Conservation (phyloP, 2,797 vertebrate genomes). For the Aldrovandia affinis region DNA sequence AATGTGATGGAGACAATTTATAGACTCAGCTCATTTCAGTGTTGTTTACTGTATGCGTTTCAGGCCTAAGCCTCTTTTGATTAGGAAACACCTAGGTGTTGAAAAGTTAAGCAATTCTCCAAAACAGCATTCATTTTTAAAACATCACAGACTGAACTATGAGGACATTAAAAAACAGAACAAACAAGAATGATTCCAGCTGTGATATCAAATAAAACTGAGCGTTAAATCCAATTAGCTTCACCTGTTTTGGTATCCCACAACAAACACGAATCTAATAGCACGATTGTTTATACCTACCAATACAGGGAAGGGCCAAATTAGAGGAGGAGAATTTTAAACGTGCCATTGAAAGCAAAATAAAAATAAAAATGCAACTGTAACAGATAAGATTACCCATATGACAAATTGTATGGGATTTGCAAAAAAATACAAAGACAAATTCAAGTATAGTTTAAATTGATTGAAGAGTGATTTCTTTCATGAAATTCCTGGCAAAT, state of each 20-base stretch:
- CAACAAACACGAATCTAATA: conserved; percentile 15
- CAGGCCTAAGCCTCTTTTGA: conserved; percentile 16
- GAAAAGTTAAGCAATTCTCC: conserved; percentile 52
- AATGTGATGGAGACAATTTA: conserved; percentile 10
- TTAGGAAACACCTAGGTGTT: not conserved
- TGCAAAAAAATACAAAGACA: not conserved
- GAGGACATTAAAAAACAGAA: conserved; percentile 63
- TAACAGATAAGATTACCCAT: too few species aligned
- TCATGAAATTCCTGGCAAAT: not conserved
- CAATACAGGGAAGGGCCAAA: not conserved
- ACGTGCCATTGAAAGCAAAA: conserved; percentile 12
- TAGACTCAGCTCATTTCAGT: conserved; percentile 26
- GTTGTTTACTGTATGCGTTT: conserved; percentile 14
- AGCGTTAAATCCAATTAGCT: conserved; percentile 27
- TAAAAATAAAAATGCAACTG: not conserved
- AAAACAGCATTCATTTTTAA: conserved; percentile 44
- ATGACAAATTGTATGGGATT: not conserved
- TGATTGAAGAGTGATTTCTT: not conserved
- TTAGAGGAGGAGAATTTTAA: not conserved
- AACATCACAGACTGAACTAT: conserved; percentile 54
- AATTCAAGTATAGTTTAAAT: not conserved
- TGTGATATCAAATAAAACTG: conserved; percentile 59
- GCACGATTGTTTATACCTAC: not conserved
- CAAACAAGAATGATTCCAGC: conserved; percentile 71
- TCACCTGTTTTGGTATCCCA: conserved; percentile 1